phyloP scores from a whole-genome alignment of 2,888 invertebrate genomes.

The Empis livida region DNA sequence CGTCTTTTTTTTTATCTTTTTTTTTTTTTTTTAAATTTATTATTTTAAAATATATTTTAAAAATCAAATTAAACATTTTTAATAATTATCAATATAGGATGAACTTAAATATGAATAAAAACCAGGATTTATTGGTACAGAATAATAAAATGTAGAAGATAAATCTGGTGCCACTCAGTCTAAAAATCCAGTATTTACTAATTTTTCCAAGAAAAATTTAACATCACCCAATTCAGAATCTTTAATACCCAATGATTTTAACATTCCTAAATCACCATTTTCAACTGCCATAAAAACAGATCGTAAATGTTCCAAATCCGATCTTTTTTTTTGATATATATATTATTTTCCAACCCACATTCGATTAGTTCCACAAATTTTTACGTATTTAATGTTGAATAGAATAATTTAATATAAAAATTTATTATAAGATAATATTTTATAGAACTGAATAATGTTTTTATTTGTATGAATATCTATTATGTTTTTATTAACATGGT shows the following conservation, averaged over 20 bases:
- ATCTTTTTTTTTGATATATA: constrained; percentile 34
- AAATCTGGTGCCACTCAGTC: constrained; percentile 68
- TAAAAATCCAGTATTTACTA: constrained; percentile 90
- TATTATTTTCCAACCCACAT: background rate
- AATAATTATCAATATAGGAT: constrained; percentile 41
- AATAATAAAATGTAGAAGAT: constrained; percentile 53
- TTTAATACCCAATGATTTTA: constrained; percentile 87
- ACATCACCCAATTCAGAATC: constrained; percentile 91
- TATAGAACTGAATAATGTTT: too few species aligned
- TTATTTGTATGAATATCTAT: too few species aligned
- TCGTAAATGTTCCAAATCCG: constrained; percentile 82
- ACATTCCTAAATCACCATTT: constrained; percentile 86
- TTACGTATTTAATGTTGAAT: too few species aligned
- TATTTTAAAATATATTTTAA: background rate
- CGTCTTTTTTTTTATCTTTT: background rate
- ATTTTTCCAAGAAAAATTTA: constrained; percentile 90
- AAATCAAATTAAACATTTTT: background rate
- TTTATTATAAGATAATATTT: too few species aligned
- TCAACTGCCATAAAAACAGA: constrained; percentile 93
- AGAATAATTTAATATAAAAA: too few species aligned
- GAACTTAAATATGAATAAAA: constrained; percentile 53
- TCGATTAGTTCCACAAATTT: too few species aligned
- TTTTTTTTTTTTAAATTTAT: background rate
- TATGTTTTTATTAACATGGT: too few species aligned
- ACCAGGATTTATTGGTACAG: constrained; percentile 57